Evolutionary conservation across 2,888 invertebrate species (phyloP).

Genomic region (Tipula helvola): DNA sequence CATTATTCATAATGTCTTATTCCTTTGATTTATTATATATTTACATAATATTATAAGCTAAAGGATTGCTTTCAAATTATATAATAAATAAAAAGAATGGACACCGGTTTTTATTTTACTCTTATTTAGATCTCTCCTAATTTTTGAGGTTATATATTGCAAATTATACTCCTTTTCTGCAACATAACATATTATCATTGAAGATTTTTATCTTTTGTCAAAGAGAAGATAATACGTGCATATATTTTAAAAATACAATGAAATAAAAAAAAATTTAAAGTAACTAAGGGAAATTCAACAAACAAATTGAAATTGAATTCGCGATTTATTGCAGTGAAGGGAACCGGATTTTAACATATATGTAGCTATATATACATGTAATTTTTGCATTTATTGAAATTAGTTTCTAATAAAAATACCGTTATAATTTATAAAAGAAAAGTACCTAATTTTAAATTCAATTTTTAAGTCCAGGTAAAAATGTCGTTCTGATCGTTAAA

Average conservation of each 20-base stretch:
- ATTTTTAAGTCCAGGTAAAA: not conserved
- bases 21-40: not conserved
- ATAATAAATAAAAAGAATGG: not conserved
- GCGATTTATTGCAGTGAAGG: not conserved
- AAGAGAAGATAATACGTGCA: not conserved
- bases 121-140: not conserved
- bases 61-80: not conserved
- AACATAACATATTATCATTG: not conserved
- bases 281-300: not conserved
- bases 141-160: conserved; percentile 4
- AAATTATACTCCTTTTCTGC: not conserved
- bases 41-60: not conserved
- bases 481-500: not conserved
- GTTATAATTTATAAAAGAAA: not conserved
- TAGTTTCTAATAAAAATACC: conserved; percentile 4
- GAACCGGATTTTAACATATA: not conserved
- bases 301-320: not conserved
- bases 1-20: conserved; percentile 4
- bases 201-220: not conserved
- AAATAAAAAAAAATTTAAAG: not conserved
- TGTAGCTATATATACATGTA: no score
- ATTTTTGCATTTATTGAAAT: not conserved
- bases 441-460: not conserved
- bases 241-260: not conserved
- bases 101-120: not conserved